phyloP scores from a whole-genome alignment of 2,113 vertebrate species.

The Meleagris gallopavo region DNA sequence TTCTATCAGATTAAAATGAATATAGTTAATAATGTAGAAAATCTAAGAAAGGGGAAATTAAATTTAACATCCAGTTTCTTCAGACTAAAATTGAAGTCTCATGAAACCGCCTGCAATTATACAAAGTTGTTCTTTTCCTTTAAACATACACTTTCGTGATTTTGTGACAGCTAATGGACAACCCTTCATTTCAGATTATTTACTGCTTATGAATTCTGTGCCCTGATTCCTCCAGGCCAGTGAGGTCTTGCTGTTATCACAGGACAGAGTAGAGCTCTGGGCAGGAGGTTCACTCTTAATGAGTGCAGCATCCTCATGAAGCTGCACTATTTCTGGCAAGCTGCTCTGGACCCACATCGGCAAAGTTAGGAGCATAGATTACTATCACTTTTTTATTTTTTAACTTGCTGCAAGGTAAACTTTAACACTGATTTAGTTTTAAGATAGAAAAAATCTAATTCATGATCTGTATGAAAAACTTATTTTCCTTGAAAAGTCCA shows the following conservation, averaged over 20 bases:
- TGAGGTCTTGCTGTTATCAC: not conserved
- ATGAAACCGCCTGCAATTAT: not conserved
- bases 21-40: not conserved
- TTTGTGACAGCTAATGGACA: not conserved
- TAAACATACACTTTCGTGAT: slow-evolving; percentile 14
- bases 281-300: not conserved
- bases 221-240: not conserved
- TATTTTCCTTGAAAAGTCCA: not conserved
- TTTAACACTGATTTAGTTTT: not conserved
- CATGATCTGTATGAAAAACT: not conserved
- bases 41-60: not conserved
- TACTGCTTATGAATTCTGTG: not conserved
- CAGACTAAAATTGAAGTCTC: not conserved
- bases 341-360: not conserved
- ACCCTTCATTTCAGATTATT: not conserved
- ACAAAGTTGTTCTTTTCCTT: not conserved
- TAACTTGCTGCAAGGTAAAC: not conserved
- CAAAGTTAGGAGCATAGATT: not conserved
- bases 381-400: not conserved
- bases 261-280: not conserved
- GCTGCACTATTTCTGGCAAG: not conserved
- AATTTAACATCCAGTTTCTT: not conserved
- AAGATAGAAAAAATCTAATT: not conserved
- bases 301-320: not conserved
- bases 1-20: slow-evolving; percentile 36